Evolutionary conservation across 2,888 invertebrate genomes (phyloP).

Genomic region (Lochmaea crataegi): DNA sequence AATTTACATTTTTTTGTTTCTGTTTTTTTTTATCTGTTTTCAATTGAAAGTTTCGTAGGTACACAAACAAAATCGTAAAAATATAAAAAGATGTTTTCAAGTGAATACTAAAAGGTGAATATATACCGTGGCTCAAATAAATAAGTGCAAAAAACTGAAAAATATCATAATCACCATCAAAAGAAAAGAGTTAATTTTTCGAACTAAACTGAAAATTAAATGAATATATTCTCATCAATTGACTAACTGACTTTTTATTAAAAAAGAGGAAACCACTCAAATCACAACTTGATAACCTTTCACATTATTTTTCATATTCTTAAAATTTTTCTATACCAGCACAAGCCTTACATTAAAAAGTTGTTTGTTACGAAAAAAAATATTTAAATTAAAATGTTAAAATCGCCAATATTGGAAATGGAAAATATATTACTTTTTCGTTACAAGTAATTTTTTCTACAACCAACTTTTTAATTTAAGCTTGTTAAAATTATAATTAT

Average conservation of each 20-base stretch:
- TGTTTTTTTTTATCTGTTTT: background rate
- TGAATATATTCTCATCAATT: too few species aligned
- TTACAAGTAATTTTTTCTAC: too few species aligned
- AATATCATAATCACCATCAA: too few species aligned
- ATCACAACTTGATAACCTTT: too few species aligned
- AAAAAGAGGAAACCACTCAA: too few species aligned
- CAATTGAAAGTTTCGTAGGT: slow-evolving; percentile 32
- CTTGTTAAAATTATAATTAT: slow-evolving; percentile 4
- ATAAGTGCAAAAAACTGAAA: background rate
- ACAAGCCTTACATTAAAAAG: background rate
- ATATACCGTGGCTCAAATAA: slow-evolving; percentile 18
- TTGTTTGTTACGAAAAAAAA: slow-evolving; percentile 6
- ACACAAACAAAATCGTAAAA: slow-evolving; percentile 18
- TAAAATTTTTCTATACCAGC: background rate
- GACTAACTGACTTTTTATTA: too few species aligned
- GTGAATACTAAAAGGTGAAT: background rate
- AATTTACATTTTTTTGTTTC: slow-evolving; percentile 40
- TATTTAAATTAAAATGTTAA: too few species aligned
- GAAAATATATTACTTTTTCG: too few species aligned
- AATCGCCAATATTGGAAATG: too few species aligned
- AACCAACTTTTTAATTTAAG: background rate
- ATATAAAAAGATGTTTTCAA: background rate
- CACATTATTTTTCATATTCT: background rate
- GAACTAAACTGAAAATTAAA: too few species aligned
- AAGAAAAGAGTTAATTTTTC: too few species aligned